A percentile compares a stretch with the other conserved stretches of the same genome.
These are phyloP conservation scores for Agrotis segetum DNA, from an alignment of 2,888 invertebrate genomes.

Conservation along the genomic window DNA sequence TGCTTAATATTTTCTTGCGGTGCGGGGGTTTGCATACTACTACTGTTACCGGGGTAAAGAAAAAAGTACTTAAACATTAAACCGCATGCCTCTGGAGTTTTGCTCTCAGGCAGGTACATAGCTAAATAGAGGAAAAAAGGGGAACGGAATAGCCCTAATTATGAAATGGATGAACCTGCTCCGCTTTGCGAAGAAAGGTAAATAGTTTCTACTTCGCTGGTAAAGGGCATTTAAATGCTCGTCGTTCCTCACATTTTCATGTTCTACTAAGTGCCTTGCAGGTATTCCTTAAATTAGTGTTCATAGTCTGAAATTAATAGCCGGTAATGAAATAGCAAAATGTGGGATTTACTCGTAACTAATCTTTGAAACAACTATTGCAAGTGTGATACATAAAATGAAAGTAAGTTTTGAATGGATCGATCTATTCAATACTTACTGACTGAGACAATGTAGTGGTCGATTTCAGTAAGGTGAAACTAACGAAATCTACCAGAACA, in stretches of 20 bases:
- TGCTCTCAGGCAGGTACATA: conserved; percentile 52
- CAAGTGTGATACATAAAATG: not conserved
- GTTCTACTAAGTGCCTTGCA: conserved; percentile 7
- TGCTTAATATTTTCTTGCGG: conserved; percentile 44
- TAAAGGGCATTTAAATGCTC: conserved; percentile 30
- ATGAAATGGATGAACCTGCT: conserved; percentile 69
- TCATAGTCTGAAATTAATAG: conserved; percentile 4
- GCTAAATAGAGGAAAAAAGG: conserved; percentile 63
- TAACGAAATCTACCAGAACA: not conserved
- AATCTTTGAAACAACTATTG: not conserved
- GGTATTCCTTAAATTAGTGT: not conserved
- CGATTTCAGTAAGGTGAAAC: no score
- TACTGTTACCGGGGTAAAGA: conserved; percentile 56
- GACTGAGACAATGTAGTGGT: no score
- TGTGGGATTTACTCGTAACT: not conserved
- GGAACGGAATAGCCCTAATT: conserved; percentile 70
- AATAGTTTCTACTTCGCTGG: conserved; percentile 37
- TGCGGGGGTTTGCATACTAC: conserved; percentile 12
- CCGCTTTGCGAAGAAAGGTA: conserved; percentile 40
- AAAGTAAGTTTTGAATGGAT: not conserved
- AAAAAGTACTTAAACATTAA: conserved; percentile 66
- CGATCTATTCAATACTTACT: no score
- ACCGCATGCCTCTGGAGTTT: conserved; percentile 61
- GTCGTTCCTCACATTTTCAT: conserved; percentile 1
- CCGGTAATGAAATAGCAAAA: not conserved